Conservation (phyloP, 1,140 invertebrate species). For the Bradynema listronoti region DNA sequence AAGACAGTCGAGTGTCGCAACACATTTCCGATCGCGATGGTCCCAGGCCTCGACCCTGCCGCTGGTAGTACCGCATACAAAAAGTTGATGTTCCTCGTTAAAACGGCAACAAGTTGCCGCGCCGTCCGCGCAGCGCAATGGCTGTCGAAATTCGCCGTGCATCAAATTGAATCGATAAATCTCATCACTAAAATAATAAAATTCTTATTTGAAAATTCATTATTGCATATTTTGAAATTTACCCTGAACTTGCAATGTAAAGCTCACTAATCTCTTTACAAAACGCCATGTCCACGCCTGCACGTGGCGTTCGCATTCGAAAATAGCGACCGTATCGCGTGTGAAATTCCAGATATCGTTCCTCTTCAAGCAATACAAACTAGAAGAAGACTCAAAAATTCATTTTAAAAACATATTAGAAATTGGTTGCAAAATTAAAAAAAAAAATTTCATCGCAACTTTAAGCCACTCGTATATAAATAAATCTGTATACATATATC, state of each 20-base stretch:
- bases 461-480: too few relatives aligned
- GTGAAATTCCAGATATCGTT: constrained; percentile 87
- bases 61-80: constrained; percentile 80
- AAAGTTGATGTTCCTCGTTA: constrained; percentile 78
- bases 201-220: constrained; percentile 4
- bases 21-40: constrained; percentile 70
- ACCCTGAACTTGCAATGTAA: constrained; percentile 80
- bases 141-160: constrained; percentile 81
- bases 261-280: constrained; percentile 82
- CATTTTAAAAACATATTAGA: too few relatives aligned
- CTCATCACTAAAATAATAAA: constrained; percentile 72
- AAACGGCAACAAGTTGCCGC: constrained; percentile 73
- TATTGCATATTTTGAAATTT: constrained; percentile 42
- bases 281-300: constrained; percentile 86
- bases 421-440: constrained; percentile 5
- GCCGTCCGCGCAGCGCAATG: constrained; percentile 70
- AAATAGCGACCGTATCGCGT: constrained; percentile 82
- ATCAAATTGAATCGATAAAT: constrained; percentile 91
- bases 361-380: constrained; percentile 65
- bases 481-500: too few relatives aligned
- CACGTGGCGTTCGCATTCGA: constrained; percentile 81
- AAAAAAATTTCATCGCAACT: constrained; percentile 8
- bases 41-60: constrained; percentile 94
- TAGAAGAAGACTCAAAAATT: constrained; percentile 44
- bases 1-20: constrained; percentile 77